Percentiles rank a stretch among this genome's conserved stretches.
phyloP scores from a whole-genome alignment of 2,113 vertebrate species.

The Clarias gariepinus region DNA sequence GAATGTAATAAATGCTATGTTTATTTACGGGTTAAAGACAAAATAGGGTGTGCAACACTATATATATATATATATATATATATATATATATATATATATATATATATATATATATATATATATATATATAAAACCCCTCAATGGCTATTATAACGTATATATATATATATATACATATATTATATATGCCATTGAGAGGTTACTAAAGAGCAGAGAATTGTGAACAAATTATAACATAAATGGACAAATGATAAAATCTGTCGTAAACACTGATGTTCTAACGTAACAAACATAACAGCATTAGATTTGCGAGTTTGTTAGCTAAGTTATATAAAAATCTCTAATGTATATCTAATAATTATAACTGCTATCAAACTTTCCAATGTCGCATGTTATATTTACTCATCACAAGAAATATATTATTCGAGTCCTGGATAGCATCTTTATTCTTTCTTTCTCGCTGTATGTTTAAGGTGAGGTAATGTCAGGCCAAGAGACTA shows the following conservation, averaged over 20 bases:
- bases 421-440: neutral
- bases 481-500: neutral
- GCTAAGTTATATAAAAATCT: neutral
- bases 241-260: neutral
- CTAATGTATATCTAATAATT: neutral
- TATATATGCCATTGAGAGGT: neutral
- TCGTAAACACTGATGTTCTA: neutral
- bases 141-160: too few species aligned
- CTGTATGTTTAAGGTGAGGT: neutral
- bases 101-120: too few species aligned
- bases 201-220: neutral
- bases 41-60: neutral
- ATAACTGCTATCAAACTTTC: neutral
- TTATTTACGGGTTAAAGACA: neutral
- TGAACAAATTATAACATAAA: neutral
- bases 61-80: too few species aligned
- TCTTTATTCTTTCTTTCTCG: neutral
- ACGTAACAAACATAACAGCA: neutral
- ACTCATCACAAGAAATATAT: neutral
- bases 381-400: neutral
- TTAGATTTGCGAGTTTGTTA: neutral
- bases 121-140: too few species aligned
- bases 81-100: too few species aligned
- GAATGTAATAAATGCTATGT: neutral
- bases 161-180: too few species aligned